Evolutionary conservation across 64 coral and sea anemone genomes (phyloP).

Genomic region (Anthopleura sola): DNA sequence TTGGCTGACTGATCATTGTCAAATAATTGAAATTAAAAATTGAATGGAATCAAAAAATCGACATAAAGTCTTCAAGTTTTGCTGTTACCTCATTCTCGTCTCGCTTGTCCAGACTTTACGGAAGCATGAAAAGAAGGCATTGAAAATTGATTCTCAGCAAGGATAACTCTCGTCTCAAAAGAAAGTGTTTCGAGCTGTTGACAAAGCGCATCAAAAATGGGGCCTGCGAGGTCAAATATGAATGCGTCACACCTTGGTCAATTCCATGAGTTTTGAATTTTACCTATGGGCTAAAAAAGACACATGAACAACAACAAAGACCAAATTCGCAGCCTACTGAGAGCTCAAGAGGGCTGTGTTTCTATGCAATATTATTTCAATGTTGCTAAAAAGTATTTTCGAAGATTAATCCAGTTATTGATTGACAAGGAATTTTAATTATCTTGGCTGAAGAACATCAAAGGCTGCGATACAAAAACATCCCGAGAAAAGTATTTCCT

Average conservation of each 20-base stretch:
- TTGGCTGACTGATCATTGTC: neutral
- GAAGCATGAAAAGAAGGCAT: neutral
- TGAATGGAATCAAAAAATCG: neutral
- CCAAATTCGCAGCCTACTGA: neutral
- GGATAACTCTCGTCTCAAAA: neutral
- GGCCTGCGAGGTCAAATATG: neutral
- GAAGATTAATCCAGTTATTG: neutral
- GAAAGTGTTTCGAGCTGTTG: neutral
- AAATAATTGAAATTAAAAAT: neutral
- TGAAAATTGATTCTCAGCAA: neutral
- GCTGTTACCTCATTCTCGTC: neutral
- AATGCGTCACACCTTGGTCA: neutral
- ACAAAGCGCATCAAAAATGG: neutral
- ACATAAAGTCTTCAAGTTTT: neutral
- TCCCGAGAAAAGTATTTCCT: neutral
- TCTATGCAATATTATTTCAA: neutral
- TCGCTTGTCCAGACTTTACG: neutral
- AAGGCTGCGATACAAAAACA: conserved; percentile 2
- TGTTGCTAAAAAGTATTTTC: neutral
- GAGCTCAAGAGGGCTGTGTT: neutral
- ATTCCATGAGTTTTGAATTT: neutral
- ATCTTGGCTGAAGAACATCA: neutral
- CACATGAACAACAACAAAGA: neutral
- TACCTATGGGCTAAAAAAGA: neutral
- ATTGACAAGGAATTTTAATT: conserved; percentile 22